A percentile compares a stretch with the other conserved stretches of the same genome.
Conservation (phyloP, 2,888 invertebrate genomes). For the Ichneumoninae sp. region DNA sequence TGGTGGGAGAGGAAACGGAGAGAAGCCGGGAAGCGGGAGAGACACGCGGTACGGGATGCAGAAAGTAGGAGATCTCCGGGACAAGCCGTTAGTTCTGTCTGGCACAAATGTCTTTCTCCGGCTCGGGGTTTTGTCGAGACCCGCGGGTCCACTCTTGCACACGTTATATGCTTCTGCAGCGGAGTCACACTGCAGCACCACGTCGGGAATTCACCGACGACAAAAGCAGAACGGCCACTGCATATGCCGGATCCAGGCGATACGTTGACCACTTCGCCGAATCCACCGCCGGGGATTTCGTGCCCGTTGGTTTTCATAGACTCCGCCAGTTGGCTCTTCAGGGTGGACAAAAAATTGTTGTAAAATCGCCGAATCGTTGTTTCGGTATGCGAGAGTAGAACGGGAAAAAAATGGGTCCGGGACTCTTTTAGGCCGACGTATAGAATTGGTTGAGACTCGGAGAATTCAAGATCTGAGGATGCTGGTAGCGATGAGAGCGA, state of each 20-base stretch:
- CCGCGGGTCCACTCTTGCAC: constrained; percentile 9
- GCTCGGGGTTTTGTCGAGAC: constrained; percentile 16
- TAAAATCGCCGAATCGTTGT: neutral
- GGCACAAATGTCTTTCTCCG: constrained; percentile 32
- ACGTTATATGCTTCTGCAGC: constrained; percentile 11
- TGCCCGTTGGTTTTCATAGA: neutral
- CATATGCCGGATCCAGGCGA: neutral
- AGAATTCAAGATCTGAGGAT: neutral
- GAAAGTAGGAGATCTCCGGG: constrained; percentile 23
- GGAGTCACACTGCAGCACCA: constrained; percentile 27
- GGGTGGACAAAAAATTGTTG: neutral
- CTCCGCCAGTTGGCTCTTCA: neutral
- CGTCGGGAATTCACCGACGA: constrained; percentile 62
- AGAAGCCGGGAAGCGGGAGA: neutral
- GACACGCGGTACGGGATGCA: constrained; percentile 10
- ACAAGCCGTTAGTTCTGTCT: constrained; percentile 33
- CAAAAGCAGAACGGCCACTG: constrained; percentile 63
- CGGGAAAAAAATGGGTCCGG: neutral
- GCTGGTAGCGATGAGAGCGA: constrained; percentile 2
- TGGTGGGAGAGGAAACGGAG: neutral
- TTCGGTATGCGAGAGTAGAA: neutral
- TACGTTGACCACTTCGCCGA: constrained; percentile 9
- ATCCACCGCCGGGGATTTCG: neutral
- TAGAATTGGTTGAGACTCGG: neutral
- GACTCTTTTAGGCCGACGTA: neutral